Percentiles rank a stretch among this genome's conserved stretches.
Conservation (phyloP, 1,140 invertebrate species). For the Rhynchophorus ferrugineus region DNA sequence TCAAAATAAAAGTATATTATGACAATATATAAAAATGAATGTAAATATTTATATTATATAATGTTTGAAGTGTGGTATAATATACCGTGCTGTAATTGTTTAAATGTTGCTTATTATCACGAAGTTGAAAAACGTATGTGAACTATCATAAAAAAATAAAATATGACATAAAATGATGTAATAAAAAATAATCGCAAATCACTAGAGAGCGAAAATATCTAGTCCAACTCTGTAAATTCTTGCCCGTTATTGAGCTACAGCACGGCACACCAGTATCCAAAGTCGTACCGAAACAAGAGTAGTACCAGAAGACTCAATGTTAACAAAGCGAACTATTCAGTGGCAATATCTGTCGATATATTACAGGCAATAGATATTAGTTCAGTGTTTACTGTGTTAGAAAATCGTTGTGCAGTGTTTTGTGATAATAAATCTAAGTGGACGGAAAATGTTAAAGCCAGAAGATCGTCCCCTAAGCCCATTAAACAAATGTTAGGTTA, state of each 20-base stretch:
- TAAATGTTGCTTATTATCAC: too few relatives aligned
- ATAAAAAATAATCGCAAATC: neutral
- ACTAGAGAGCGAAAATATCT: neutral
- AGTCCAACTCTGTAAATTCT: conserved; percentile 24
- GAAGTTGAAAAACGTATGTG: too few relatives aligned
- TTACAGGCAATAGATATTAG: conserved; percentile 2
- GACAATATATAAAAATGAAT: too few relatives aligned
- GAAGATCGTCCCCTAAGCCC: conserved; percentile 6
- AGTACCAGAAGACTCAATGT: conserved; percentile 14
- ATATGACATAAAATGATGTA: neutral
- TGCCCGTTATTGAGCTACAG: conserved; percentile 22
- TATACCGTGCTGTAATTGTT: too few relatives aligned
- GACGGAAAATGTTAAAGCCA: conserved; percentile 10
- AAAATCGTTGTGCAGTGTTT: too few relatives aligned
- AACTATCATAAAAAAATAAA: too few relatives aligned
- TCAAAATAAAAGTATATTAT: too few relatives aligned
- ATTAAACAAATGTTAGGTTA: conserved; percentile 30
- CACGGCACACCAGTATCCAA: conserved; percentile 15
- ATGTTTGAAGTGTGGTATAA: too few relatives aligned
- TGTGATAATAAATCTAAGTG: too few relatives aligned
- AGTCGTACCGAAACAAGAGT: conserved; percentile 9
- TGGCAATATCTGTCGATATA: conserved; percentile 6
- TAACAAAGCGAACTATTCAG: conserved; percentile 18
- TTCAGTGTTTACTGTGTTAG: conserved; percentile 7
- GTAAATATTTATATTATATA: too few relatives aligned